Conservation (phyloP, 35 echinoderm and acorn worm genomes). For the Ophiothrix spiculata region DNA sequence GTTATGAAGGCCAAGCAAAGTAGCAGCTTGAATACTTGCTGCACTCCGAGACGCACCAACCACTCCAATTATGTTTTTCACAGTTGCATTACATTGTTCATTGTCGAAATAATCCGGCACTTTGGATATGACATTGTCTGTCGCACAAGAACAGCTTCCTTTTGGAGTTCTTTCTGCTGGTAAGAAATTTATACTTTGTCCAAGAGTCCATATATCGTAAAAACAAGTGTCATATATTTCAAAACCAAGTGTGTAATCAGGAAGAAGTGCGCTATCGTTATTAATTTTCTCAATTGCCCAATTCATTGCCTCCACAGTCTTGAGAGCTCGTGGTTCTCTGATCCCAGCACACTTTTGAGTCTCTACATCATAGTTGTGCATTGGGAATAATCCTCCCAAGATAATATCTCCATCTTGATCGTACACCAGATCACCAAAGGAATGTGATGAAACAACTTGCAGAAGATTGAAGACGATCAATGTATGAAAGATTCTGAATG, state of each 20-base stretch:
- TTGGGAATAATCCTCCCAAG: conserved; percentile 63
- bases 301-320: conserved; percentile 66
- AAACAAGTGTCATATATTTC: conserved; percentile 88
- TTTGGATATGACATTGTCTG: not conserved
- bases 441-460: not conserved
- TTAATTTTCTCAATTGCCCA: conserved; percentile 71
- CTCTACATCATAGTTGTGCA: conserved; percentile 50
- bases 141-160: not conserved
- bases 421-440: conserved; percentile 28
- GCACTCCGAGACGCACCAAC: conserved; percentile 67
- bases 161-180: conserved; percentile 14
- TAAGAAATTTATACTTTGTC: conserved; percentile 41
- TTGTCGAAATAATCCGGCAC: not conserved
- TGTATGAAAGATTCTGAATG: too few relatives aligned
- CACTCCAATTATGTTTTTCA: conserved; percentile 34
- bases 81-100: not conserved
- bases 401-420: conserved; percentile 62
- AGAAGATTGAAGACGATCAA: too few relatives aligned
- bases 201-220: conserved; percentile 52
- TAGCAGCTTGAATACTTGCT: conserved; percentile 61
- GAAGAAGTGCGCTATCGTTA: conserved; percentile 25
- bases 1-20: conserved; percentile 50
- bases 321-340: conserved; percentile 50
- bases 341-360: conserved; percentile 23
- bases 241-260: conserved; percentile 58